Evolutionary conservation across 1,140 invertebrate species (phyloP).

Genomic region (Meloidogyne hapla): DNA sequence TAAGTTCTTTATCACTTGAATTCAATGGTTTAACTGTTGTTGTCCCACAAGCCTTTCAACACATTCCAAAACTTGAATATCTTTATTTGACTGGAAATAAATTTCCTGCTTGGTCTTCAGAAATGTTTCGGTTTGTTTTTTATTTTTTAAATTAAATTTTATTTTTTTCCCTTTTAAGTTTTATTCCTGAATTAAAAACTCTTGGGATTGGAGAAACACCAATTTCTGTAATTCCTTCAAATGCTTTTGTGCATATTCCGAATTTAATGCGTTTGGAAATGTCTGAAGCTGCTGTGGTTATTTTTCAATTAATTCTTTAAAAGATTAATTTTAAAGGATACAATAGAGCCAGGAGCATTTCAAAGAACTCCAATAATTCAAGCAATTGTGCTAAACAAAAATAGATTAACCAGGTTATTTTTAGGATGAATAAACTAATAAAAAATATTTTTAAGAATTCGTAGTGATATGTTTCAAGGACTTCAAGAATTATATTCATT

Average conservation of each 20-base stretch:
- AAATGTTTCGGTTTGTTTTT: conserved; percentile 63
- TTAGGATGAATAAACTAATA: no score
- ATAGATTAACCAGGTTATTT: conserved; percentile 58
- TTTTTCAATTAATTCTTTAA: neutral
- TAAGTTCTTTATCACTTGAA: conserved; percentile 60
- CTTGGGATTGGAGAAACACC: conserved; percentile 64
- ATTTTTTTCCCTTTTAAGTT: conserved; percentile 13
- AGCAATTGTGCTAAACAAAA: conserved; percentile 63
- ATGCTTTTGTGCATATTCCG: conserved; percentile 63
- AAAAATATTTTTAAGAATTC: conserved; percentile 47
- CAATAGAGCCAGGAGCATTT: conserved; percentile 61
- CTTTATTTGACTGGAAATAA: conserved; percentile 63
- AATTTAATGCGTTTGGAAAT: conserved; percentile 63
- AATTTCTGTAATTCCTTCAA: conserved; percentile 60
- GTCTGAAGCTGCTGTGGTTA: conserved; percentile 60
- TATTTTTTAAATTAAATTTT: neutral
- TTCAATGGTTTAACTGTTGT: conserved; percentile 64
- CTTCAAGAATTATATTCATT: conserved; percentile 62
- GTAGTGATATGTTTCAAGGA: conserved; percentile 61
- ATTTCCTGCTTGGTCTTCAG: conserved; percentile 60
- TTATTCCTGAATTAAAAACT: conserved; percentile 57
- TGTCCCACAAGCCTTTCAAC: conserved; percentile 63
- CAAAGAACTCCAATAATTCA: conserved; percentile 61
- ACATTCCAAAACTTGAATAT: conserved; percentile 62
- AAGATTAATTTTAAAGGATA: conserved; percentile 46